These are phyloP conservation scores for Cordilura impudica DNA, from an alignment of 2,888 invertebrate genomes.

Conservation along the genomic window DNA sequence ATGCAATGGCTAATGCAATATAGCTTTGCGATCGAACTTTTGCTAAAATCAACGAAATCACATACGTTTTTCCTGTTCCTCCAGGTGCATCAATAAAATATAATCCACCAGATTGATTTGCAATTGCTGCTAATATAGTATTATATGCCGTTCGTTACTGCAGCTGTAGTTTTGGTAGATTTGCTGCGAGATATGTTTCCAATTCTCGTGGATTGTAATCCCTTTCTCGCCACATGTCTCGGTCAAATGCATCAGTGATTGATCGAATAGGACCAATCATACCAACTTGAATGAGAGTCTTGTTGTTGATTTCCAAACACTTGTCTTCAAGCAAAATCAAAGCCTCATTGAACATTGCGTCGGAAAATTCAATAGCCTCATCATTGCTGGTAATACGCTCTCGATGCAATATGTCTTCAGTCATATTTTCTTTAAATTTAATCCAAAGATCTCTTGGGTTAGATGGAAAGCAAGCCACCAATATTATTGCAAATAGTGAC, in stretches of 20 bases:
- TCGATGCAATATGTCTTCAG: constrained; percentile 4
- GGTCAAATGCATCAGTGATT: background rate
- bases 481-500: constrained; percentile 32
- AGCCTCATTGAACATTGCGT: no score
- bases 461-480: constrained; percentile 11
- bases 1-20: no score
- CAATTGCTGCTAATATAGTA: constrained; percentile 1
- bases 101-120: constrained; percentile 28
- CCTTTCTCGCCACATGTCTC: constrained; percentile 8
- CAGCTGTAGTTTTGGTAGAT: background rate
- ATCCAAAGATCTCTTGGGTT: background rate
- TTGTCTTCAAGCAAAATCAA: constrained; percentile 19
- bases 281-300: background rate
- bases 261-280: constrained; percentile 14
- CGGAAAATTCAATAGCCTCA: background rate
- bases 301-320: constrained; percentile 6
- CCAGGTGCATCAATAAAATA: no score
- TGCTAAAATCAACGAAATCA: no score
- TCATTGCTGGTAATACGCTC: background rate
- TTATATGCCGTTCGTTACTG: constrained; percentile 7
- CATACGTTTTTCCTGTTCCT: constrained; percentile 23
- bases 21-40: no score
- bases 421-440: constrained; percentile 11
- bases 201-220: background rate
- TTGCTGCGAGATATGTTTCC: background rate